These are phyloP conservation scores for Oncorhynchus gorbuscha DNA, from an alignment of 2,113 vertebrate genomes.

Conservation along the genomic window DNA sequence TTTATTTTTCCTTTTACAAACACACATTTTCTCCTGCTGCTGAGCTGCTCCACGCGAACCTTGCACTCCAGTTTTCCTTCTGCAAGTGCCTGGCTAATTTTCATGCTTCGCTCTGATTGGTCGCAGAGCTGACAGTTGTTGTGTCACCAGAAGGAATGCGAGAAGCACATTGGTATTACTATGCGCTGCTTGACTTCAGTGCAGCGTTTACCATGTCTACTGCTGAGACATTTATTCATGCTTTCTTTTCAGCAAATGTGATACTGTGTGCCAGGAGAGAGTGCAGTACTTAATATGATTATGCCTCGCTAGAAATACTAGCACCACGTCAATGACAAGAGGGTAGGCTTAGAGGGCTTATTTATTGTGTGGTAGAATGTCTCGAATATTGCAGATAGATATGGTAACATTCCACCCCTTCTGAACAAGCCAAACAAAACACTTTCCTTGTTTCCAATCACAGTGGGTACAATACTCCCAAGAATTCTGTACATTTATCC, in stretches of 20 bases:
- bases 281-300: not conserved
- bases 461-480: not conserved
- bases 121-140: not conserved
- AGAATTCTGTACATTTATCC: not conserved
- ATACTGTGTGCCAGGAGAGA: not conserved
- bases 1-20: conserved; percentile 10
- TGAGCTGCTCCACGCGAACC: conserved; percentile 1
- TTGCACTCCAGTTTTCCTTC: conserved; percentile 8
- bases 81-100: conserved; percentile 1
- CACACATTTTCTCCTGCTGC: not conserved
- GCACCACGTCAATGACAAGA: not conserved
- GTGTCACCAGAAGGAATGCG: conserved; percentile 2
- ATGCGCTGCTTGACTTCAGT: not conserved
- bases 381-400: not conserved
- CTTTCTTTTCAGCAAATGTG: not conserved
- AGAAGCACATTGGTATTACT: not conserved
- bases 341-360: not conserved
- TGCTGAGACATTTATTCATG: not conserved
- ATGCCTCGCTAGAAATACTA: not conserved
- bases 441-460: not conserved
- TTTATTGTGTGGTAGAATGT: not conserved
- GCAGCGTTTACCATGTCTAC: not conserved
- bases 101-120: conserved; percentile 3
- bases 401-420: not conserved
- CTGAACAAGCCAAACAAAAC: not conserved